Evolutionary conservation across 2,888 invertebrate species (phyloP).

Genomic region (Dynastes hyllus): DNA sequence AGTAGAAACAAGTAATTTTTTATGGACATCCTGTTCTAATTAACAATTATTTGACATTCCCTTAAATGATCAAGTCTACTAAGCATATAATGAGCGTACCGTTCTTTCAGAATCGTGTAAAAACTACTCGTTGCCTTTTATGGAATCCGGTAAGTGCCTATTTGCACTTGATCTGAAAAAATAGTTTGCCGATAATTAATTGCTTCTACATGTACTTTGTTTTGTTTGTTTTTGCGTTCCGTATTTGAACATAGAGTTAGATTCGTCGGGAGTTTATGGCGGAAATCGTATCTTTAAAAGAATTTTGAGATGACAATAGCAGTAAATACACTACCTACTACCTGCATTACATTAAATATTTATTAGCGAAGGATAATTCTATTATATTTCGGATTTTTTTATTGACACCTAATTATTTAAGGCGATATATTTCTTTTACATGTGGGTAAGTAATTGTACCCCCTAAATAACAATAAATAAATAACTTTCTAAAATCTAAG

Average conservation of each 20-base stretch:
- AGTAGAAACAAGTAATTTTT: no score
- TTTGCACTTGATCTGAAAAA: conserved; percentile 36
- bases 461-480: no score
- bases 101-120: not conserved
- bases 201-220: conserved; percentile 20
- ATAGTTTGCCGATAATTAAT: conserved; percentile 23
- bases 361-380: no score
- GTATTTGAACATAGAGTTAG: not conserved
- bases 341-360: no score
- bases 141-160: conserved; percentile 25
- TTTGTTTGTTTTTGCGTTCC: conserved; percentile 18
- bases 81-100: not conserved
- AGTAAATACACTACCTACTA: not conserved
- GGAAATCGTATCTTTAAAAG: not conserved
- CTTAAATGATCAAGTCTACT: not conserved
- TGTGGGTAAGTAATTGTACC: no score
- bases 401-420: no score
- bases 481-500: no score
- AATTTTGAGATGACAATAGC: not conserved
- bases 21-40: no score
- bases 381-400: no score
- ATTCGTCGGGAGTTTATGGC: conserved; percentile 1
- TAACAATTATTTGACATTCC: no score
- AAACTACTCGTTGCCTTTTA: conserved; percentile 7
- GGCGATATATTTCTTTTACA: no score